These are phyloP conservation scores for Pseudococcus viburni DNA, from an alignment of 2,888 invertebrate genomes.

Conservation along the genomic window DNA sequence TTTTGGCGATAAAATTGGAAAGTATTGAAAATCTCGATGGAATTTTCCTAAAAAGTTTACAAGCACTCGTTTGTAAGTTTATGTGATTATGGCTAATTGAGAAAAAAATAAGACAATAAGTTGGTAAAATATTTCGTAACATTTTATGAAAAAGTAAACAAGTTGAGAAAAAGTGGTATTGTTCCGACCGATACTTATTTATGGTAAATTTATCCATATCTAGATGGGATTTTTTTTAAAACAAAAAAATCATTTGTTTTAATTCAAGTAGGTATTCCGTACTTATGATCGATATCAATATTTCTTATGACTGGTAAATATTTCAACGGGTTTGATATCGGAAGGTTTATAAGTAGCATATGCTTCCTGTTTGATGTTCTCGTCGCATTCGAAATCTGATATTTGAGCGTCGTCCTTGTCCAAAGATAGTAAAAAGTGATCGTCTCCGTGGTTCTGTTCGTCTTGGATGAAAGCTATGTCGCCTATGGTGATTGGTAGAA, in stretches of 20 bases:
- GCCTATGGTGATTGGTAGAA: not conserved
- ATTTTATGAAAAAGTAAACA: too few species aligned
- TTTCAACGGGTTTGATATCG: not conserved
- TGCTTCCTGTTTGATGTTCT: not conserved
- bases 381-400: not conserved
- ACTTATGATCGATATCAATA: not conserved
- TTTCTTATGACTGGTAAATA: constrained; percentile 21
- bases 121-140: too few species aligned
- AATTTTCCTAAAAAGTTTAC: too few species aligned
- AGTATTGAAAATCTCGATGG: too few species aligned
- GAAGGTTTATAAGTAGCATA: constrained; percentile 1
- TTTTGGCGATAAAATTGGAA: too few species aligned
- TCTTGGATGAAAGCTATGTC: constrained; percentile 21
- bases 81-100: too few species aligned
- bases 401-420: constrained; percentile 4
- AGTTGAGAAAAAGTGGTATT: not conserved
- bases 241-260: not conserved
- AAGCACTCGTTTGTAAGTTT: too few species aligned
- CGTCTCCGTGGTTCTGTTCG: not conserved
- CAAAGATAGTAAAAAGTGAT: constrained; percentile 30
- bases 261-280: not conserved
- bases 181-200: not conserved
- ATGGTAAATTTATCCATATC: not conserved
- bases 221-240: not conserved
- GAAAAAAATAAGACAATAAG: too few species aligned